These are phyloP conservation scores for Struthidea cinerea DNA, from an alignment of 2,113 vertebrate genomes.

Conservation along the genomic window DNA sequence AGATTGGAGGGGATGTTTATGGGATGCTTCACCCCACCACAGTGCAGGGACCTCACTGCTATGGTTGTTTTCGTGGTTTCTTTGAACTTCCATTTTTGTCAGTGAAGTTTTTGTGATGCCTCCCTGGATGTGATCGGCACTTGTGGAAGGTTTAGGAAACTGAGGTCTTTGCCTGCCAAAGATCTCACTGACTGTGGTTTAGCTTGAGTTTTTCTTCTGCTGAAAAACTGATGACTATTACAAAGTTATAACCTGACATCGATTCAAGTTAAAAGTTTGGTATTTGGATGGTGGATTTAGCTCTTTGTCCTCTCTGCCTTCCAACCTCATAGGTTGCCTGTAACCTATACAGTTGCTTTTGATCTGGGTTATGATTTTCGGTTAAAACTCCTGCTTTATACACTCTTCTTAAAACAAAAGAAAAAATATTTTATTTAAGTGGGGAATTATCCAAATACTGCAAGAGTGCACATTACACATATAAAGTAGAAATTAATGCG, in stretches of 20 bases:
- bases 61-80: rapidly evolving
- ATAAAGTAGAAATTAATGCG: background rate
- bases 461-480: rapidly evolving
- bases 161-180: background rate
- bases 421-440: background rate
- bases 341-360: background rate
- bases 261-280: background rate
- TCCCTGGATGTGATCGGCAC: background rate
- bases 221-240: background rate
- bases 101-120: background rate
- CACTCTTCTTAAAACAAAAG: background rate
- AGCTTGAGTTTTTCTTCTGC: background rate
- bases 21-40: background rate
- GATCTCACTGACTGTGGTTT: rapidly evolving
- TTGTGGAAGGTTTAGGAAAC: background rate
- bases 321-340: background rate
- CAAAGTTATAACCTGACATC: background rate
- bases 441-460: background rate
- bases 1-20: background rate
- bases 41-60: background rate
- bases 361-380: background rate
- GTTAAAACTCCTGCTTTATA: background rate
- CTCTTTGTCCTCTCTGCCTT: background rate
- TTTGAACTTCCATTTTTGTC: background rate
- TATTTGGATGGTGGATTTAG: background rate